phyloP scores from a whole-genome alignment of 2,888 invertebrate species.

The Mesorhabditis sp. region DNA sequence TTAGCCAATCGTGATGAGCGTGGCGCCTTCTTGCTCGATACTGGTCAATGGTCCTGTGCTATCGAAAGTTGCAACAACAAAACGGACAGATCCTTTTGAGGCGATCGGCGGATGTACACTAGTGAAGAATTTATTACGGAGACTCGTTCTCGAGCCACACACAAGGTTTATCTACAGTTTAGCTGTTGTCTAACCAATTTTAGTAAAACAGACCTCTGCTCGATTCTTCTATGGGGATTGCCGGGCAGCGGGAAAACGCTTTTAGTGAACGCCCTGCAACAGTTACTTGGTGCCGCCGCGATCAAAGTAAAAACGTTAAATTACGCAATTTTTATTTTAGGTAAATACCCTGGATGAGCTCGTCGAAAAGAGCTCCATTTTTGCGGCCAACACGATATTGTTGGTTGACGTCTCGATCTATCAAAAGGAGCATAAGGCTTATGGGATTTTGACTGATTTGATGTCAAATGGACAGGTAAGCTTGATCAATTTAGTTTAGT shows the following conservation, averaged over 20 bases:
- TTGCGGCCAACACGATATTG: slow-evolving; percentile 11
- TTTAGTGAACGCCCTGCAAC: slow-evolving; percentile 29
- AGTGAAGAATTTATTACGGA: slow-evolving; percentile 20
- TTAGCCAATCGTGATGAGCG: no score
- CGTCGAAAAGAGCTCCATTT: slow-evolving; percentile 12
- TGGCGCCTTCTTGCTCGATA: no score
- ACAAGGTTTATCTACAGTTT: slow-evolving; percentile 16
- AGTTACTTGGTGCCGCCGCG: slow-evolving; percentile 18
- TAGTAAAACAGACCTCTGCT: slow-evolving; percentile 27
- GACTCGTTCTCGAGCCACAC: slow-evolving; percentile 21
- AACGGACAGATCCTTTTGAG: slow-evolving; percentile 12
- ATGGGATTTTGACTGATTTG: slow-evolving; percentile 12
- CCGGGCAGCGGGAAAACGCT: slow-evolving; percentile 48
- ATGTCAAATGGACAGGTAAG: slow-evolving; percentile 21
- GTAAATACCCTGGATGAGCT: slow-evolving; percentile 17
- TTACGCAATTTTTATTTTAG: slow-evolving; percentile 1
- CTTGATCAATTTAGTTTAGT: neutral
- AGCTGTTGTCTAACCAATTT: slow-evolving; percentile 1
- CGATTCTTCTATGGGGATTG: slow-evolving; percentile 44
- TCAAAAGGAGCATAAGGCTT: slow-evolving; percentile 24
- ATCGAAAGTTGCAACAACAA: neutral
- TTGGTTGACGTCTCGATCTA: slow-evolving; percentile 25
- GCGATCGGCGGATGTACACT: slow-evolving; percentile 20
- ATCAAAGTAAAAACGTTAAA: neutral
- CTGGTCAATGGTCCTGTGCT: neutral